Evolutionary conservation across 2,797 vertebrate species (phyloP).

Genomic region (Silurus aristotelis): DNA sequence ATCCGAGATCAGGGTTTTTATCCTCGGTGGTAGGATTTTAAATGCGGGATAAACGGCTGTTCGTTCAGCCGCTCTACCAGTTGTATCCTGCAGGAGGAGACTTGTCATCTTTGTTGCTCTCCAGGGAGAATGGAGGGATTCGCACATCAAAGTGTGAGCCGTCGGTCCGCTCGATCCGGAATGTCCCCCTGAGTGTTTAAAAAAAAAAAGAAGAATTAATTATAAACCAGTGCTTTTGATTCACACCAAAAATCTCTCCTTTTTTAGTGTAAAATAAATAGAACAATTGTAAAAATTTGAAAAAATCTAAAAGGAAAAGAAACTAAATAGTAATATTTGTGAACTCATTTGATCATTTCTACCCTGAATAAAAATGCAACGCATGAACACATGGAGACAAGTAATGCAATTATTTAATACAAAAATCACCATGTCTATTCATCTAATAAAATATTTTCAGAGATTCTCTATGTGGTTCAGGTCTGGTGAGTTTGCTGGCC

Average conservation of each 20-base stretch:
- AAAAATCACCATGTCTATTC: not conserved
- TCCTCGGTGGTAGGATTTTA: not conserved
- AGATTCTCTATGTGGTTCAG: too few relatives aligned
- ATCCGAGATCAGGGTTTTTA: constrained; percentile 1
- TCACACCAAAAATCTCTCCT: constrained; percentile 45
- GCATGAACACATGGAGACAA: too few relatives aligned
- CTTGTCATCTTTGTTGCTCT: constrained; percentile 71
- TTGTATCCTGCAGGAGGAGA: constrained; percentile 45
- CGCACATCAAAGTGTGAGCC: constrained; percentile 85
- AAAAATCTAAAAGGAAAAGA: too few relatives aligned
- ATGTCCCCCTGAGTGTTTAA: constrained; percentile 76
- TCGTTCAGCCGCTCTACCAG: constrained; percentile 29
- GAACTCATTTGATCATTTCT: too few relatives aligned
- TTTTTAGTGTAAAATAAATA: not conserved
- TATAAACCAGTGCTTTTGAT: constrained; percentile 24
- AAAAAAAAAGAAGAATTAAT: constrained; percentile 44
- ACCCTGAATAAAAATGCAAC: too few relatives aligned
- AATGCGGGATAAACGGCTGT: not conserved
- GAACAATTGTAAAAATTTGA: too few relatives aligned
- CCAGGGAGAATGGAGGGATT: constrained; percentile 85
- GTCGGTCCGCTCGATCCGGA: constrained; percentile 82
- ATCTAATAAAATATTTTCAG: not conserved
- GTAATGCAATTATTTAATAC: too few relatives aligned
- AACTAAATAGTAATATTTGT: too few relatives aligned
- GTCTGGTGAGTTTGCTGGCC: too few relatives aligned